Conservation (phyloP, 2,113 vertebrate species). For the Calonectris borealis region DNA sequence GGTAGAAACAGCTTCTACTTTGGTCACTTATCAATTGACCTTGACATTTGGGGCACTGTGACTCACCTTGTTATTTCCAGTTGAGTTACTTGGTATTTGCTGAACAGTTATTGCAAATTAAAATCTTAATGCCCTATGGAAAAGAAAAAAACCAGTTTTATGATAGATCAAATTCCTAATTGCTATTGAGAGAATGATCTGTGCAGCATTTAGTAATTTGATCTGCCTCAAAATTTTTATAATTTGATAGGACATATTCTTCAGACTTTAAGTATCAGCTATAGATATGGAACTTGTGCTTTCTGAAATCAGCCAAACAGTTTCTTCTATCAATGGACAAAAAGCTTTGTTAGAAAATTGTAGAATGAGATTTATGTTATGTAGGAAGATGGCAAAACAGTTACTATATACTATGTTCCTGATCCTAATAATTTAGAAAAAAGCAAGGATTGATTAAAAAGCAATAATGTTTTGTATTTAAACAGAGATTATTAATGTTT, state of each 20-base stretch:
- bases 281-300: neutral
- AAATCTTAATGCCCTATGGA: neutral
- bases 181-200: neutral
- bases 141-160: neutral
- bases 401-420: neutral
- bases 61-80: neutral
- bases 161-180: neutral
- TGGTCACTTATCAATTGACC: neutral
- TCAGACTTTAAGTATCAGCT: neutral
- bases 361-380: neutral
- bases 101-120: neutral
- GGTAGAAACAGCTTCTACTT: neutral
- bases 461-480: neutral
- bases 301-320: neutral
- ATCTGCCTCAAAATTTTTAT: neutral
- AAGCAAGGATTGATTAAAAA: neutral
- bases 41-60: neutral
- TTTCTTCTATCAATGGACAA: neutral
- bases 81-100: neutral
- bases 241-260: neutral
- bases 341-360: neutral
- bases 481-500: neutral
- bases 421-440: neutral
- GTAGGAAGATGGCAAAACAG: neutral
- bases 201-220: neutral